Base-by-base conservation (phyloP, 2,113 vertebrate species). In the Lipophrys pholis region DNA sequence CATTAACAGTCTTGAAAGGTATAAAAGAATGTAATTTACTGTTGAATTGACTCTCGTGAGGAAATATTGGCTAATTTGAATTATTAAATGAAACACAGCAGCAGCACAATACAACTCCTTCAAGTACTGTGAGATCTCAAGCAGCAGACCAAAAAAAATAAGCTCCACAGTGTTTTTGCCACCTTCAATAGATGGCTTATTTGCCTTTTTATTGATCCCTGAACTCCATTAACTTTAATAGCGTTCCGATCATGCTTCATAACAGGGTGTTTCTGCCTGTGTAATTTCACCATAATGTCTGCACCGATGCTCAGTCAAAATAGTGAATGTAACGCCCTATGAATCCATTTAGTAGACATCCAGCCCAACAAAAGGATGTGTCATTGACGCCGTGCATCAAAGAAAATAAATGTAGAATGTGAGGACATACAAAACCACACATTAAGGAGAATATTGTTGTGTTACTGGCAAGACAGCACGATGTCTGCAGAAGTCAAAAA, bases 51-150 rank as follows among this genome's bases (percentile, higher is more conserved):
- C 43, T 46, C 39, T 71, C 30, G 50, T 2, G 3, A 48, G 58
- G 68, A 76, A 81, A 65, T 74, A 67, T 35, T 55, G 8, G 52
- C 6, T 58, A 11, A 69, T 75, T 69, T 75, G 15, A 80, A 83
- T 56, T 69, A 8, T 54, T 66, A 75, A 84, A 61, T 21, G 21
- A 65, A 76, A 45, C 10, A 51, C 21, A 30, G 21, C 14, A 7
- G 30, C 3, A 8, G 17, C 36, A 40, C 8, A 30, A 30, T 16
- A 4, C 5, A 5, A 56, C 50, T 69, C 17, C 11, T 51, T 6
- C 10, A 40, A 30, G 42, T 17, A 7, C 36, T 12, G 35, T 30
- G 8, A n/a, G 21, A 52, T 59, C 46, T 71, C 14, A 55, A 73
- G 21, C 36, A 46, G 35, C 15, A 43, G 49, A 35, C 7, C 65